Base-by-base conservation (phyloP, 2,888 invertebrate species). In the Resseliella maxima region DNA sequence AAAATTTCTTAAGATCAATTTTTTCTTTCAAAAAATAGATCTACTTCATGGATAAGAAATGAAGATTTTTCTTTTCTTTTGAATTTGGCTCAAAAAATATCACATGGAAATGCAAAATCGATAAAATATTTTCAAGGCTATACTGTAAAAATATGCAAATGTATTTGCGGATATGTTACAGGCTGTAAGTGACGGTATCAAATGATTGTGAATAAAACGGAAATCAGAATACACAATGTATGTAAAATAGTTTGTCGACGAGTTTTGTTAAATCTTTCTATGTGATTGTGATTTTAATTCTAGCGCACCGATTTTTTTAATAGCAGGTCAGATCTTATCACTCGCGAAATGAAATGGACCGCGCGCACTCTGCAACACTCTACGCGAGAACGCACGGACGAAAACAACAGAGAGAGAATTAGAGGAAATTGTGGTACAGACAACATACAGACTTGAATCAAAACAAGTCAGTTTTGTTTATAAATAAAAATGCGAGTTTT, bases 391-490 rank as follows among this genome's bases (percentile, higher is more conserved):
- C 24, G n/a, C 12, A 10, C 27, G 31, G 15, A n/a, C 27, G 31
- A 8, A 31, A 35, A 31, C 21, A 59, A 2, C 24, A 59, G 6
- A 24, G 1, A 59, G 27, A 50, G 50, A 50, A 2, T 18, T 2
- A 59, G n/a, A 59, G 59, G 59, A 72, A 72, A 35, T 15, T 72
- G 31, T 72, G 31, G 18, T 50, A 35, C 59, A 59, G 3, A 24
- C 24, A 18, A 59, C 12, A 59, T 0, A 59, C 72, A 15, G 72
- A 2, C 72, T 72, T 72, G 31, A 72, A 72, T 72, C 72, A 72
- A 72, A 72, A 72, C 72, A 72, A 72, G 35, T 72, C 31, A 31
- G 35, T 72, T 72, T 72, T 31, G 72, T 72, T 72, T 35, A 72
- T 72, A 72, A 72, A 31, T 72, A 72, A 72, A 72, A 31, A 72